Evolutionary conservation across 2,113 vertebrate species (phyloP).

Genomic region (human): DNA sequence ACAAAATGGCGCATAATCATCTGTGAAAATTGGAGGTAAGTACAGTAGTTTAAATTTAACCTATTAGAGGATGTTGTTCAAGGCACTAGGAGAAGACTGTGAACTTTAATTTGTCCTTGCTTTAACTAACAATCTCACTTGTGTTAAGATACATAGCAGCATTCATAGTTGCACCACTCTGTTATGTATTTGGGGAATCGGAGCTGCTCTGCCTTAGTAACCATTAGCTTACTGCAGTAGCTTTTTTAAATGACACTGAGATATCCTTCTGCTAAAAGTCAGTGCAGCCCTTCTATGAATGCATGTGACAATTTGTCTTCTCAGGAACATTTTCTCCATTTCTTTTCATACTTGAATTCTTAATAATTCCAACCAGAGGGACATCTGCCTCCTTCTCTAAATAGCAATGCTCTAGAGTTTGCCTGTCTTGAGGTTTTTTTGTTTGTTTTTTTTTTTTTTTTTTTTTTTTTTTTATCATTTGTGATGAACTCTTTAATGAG

Average conservation of each 20-base stretch:
- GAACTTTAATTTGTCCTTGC: neutral
- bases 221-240: neutral
- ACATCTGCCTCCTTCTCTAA: conserved; percentile 62
- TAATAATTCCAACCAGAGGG: conserved; percentile 70
- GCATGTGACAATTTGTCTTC: neutral
- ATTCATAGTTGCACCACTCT: neutral
- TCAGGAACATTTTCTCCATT: neutral
- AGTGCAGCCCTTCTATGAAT: neutral
- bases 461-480: conserved; percentile 72
- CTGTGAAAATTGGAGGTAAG: neutral
- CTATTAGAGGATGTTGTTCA: neutral
- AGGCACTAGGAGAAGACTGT: neutral
- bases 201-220: neutral
- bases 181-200: neutral
- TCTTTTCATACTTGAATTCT: conserved; percentile 58
- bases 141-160: neutral
- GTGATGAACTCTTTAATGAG: conserved; percentile 78
- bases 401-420: conserved; percentile 46
- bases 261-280: neutral
- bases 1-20: neutral
- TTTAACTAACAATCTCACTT: neutral
- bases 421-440: conserved; percentile 23
- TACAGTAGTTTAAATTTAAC: neutral
- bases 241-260: neutral
- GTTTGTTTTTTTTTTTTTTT: conserved; percentile 64